Conservation (phyloP, 2,888 invertebrate species). For the Amblyjoppa fuscipennis region DNA sequence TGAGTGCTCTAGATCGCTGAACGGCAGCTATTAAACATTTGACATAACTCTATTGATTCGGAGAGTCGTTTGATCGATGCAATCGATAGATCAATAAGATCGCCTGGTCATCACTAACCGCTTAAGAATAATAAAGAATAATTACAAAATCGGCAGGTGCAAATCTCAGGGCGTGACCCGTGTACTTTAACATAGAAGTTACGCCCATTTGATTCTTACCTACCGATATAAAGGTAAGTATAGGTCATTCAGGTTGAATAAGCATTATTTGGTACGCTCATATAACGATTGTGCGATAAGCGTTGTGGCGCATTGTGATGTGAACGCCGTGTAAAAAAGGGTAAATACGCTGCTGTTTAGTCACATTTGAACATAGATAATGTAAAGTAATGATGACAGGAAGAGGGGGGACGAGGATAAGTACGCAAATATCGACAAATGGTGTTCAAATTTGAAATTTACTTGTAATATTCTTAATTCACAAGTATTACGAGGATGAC, state of each 20-base stretch:
- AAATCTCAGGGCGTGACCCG: too few relatives aligned
- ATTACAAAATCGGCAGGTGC: too few relatives aligned
- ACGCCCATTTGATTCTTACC: too few relatives aligned
- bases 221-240: too few relatives aligned
- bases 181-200: too few relatives aligned
- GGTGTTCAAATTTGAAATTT: neutral
- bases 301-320: too few relatives aligned
- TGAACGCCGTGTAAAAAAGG: too few relatives aligned
- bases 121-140: neutral
- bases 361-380: neutral
- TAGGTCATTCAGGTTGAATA: too few relatives aligned
- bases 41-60: constrained; percentile 50
- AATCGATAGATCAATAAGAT: constrained; percentile 21
- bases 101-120: constrained; percentile 51
- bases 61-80: constrained; percentile 25
- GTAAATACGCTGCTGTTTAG: neutral
- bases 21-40: constrained; percentile 26
- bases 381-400: too few relatives aligned
- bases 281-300: too few relatives aligned
- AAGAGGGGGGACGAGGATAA: neutral
- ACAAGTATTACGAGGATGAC: constrained; percentile 21
- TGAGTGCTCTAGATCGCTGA: constrained; percentile 4
- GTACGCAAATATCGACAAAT: neutral
- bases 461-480: constrained; percentile 44
- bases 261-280: too few relatives aligned